These are phyloP conservation scores for Dolichoris vasculosae DNA, from an alignment of 1,140 invertebrate genomes.

Conservation along the genomic window DNA sequence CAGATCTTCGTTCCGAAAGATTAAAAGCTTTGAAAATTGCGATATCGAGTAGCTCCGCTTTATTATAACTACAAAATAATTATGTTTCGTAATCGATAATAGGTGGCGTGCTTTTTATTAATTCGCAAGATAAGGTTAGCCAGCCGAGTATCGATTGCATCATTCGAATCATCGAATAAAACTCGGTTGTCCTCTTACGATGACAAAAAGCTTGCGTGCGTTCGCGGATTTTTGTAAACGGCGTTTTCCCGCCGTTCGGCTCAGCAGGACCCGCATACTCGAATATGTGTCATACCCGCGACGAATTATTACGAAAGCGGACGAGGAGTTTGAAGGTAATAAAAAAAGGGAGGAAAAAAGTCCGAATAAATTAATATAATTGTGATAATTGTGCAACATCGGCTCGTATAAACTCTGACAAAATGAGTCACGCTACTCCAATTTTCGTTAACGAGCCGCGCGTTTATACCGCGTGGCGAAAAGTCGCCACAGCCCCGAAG, in stretches of 20 bases:
- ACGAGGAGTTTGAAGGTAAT: not conserved
- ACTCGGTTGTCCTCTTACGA: not conserved
- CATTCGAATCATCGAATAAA: not conserved
- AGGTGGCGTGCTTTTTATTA: not conserved
- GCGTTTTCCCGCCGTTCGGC: not conserved
- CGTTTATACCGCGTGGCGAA: not conserved
- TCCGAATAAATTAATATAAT: conserved; percentile 51
- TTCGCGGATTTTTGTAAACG: not conserved
- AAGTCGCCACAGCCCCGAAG: not conserved
- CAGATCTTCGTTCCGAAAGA: not conserved
- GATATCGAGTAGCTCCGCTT: not conserved
- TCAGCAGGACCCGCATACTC: not conserved
- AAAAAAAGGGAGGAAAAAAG: not conserved
- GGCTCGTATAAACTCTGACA: conserved; percentile 15
- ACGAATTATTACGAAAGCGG: not conserved
- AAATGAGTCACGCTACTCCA: conserved; percentile 49
- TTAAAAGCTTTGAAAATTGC: not conserved
- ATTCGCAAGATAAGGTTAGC: not conserved
- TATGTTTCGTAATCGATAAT: not conserved
- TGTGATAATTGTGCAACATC: conserved; percentile 47
- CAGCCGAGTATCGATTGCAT: not conserved
- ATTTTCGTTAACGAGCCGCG: conserved; percentile 51
- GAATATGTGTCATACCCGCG: not conserved
- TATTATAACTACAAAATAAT: not conserved
- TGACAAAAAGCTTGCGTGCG: not conserved